Conservation (phyloP, 2,888 invertebrate genomes). For the Hedya salicella region DNA sequence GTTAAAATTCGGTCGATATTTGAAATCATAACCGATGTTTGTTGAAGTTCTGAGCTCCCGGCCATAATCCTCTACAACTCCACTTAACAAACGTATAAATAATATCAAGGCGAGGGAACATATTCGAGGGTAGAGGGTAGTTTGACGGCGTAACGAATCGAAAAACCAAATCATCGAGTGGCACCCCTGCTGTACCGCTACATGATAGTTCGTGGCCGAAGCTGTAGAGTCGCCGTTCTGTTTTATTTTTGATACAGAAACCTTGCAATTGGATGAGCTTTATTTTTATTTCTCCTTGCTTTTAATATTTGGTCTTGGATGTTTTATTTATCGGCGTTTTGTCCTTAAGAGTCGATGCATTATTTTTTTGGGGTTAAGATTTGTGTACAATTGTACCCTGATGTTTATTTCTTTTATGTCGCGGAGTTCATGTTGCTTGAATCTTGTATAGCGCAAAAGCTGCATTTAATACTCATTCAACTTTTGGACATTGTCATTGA, state of each 20-base stretch:
- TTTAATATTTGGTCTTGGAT: background rate
- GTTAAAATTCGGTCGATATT: slow-evolving; percentile 69
- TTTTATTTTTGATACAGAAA: slow-evolving; percentile 3
- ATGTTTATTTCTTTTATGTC: too few relatives aligned
- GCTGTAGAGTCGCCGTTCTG: slow-evolving; percentile 58
- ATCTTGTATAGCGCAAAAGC: too few relatives aligned
- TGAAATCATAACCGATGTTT: slow-evolving; percentile 81
- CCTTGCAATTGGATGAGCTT: background rate
- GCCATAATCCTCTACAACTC: slow-evolving; percentile 81
- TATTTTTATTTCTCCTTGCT: too few relatives aligned
- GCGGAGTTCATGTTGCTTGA: too few relatives aligned
- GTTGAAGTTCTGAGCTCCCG: slow-evolving; percentile 81
- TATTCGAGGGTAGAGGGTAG: slow-evolving; percentile 84
- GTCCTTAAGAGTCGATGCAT: too few relatives aligned
- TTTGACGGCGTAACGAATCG: slow-evolving; percentile 86
- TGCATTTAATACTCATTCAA: too few relatives aligned
- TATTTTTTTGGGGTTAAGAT: too few relatives aligned
- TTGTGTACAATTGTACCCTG: too few relatives aligned
- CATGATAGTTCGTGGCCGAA: slow-evolving; percentile 77
- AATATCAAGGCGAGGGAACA: slow-evolving; percentile 84
- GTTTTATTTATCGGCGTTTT: too few relatives aligned
- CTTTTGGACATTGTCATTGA: too few relatives aligned
- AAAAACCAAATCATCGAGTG: slow-evolving; percentile 85
- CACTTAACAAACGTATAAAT: slow-evolving; percentile 86
- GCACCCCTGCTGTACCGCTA: slow-evolving; percentile 82